Base-by-base conservation (phyloP, 2,797 vertebrate species). In the Gallinago stenura region DNA sequence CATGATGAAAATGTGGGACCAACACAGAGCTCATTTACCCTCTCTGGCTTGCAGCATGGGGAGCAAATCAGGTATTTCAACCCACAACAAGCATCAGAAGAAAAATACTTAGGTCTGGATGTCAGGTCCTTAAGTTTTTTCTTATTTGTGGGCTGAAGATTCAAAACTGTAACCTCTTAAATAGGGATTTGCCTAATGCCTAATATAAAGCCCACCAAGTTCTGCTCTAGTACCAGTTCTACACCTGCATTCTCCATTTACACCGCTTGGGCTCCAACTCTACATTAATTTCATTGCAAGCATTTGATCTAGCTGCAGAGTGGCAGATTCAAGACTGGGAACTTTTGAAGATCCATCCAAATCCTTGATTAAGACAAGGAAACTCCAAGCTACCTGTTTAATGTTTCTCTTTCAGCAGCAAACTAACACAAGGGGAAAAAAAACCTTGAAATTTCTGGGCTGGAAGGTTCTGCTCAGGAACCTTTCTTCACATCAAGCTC, bases 331-430 rank as follows among this genome's bases (percentile, higher is more conserved):
- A 72, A 90, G 73, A 58, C 28, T 1, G 3, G 4, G 24, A 30
- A 41, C 19, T 69, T 61, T 58, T 83, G 30, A 94, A 90, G 62
- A 82, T 56, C 43, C 43, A 81, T 89, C 51, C 82, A 96, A 93
- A 72, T 60, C 9, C 72, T 72, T 56, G 41, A 83, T 90, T 73
- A 90, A 91, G 69, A 91, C n/a, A 82, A 70, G 65, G 35, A 58
- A 91, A 81, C 8, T 15, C 41, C 46, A 57, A 72, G 28, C 19
- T 90, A 58, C 62, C 48, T 79, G 6, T 69, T 90, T 53, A 43
- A 62, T 53, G 19, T 69, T 91, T 89, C 10, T 24, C 46, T 94
- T 94, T 96, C 83, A 94, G 68, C 48, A 93, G 35, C 25, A 84
- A 90, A 72, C 39, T 61, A 89, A 56, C 54, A 66, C 0, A 1